Conservation (phyloP, 2,113 vertebrate genomes). For the Bettongia penicillata region DNA sequence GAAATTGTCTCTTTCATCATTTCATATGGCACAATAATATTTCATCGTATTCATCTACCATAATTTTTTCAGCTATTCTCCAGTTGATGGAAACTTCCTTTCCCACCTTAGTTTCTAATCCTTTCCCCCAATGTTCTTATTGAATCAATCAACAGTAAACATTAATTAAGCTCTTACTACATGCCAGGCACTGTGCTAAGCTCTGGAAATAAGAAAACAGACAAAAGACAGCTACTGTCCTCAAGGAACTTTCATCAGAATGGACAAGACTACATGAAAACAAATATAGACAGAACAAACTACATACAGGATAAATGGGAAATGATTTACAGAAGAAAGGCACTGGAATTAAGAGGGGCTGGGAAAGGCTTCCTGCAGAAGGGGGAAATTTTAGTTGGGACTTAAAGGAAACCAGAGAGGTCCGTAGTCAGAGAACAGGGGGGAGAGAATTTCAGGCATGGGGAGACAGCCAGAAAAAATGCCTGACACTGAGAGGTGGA, state of each 20-base stretch:
- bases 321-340: not conserved
- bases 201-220: not conserved
- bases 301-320: not conserved
- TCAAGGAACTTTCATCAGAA: not conserved
- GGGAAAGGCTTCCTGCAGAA: not conserved
- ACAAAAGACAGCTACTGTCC: not conserved
- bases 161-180: too few species aligned
- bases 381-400: too few species aligned
- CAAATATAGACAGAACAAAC: not conserved
- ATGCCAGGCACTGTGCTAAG: too few species aligned
- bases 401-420: too few species aligned
- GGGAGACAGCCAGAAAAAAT: not conserved
- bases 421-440: too few species aligned
- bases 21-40: not conserved
- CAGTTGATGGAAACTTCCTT: not conserved
- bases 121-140: not conserved
- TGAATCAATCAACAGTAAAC: not conserved
- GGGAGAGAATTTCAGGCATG: too few species aligned
- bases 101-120: not conserved
- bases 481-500: not conserved
- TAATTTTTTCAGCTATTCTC: not conserved
- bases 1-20: not conserved
- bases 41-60: not conserved
- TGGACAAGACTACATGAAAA: not conserved
- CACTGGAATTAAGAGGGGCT: not conserved